Evolutionary conservation across 1,140 invertebrate species (phyloP).

Genomic region (Dreissena polymorpha): DNA sequence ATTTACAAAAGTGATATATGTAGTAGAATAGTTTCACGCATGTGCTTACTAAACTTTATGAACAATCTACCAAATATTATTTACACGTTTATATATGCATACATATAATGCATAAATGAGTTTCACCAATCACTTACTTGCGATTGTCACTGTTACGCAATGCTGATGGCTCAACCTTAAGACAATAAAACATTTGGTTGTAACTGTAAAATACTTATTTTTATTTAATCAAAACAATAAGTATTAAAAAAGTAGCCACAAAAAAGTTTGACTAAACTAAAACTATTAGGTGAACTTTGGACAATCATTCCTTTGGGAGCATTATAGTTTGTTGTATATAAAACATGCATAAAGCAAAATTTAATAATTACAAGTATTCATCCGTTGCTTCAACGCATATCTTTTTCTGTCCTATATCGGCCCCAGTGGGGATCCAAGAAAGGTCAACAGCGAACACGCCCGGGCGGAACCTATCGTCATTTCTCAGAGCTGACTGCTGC

Average conservation of each 20-base stretch:
- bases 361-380: conserved; percentile 2
- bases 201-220: too few relatives aligned
- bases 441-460: conserved; percentile 1
- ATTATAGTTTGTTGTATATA: background rate
- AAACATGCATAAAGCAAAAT: background rate
- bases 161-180: background rate
- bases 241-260: too few relatives aligned
- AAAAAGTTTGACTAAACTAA: background rate
- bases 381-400: conserved; percentile 29
- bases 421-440: background rate
- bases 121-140: background rate
- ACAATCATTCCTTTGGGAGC: background rate
- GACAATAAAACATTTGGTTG: background rate
- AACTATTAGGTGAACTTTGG: background rate
- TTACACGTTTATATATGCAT: too few relatives aligned
- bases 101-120: too few relatives aligned
- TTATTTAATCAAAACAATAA: too few relatives aligned
- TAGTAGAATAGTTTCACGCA: too few relatives aligned
- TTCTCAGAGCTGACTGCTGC: background rate
- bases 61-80: too few relatives aligned
- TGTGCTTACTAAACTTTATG: too few relatives aligned
- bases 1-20: too few relatives aligned
- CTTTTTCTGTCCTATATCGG: background rate
- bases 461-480: background rate
- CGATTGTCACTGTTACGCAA: background rate